Percentiles rank a stretch among this genome's conserved stretches.
Evolutionary conservation across 2,888 invertebrate genomes (phyloP).

Genomic region (Hyppa rectilinea): DNA sequence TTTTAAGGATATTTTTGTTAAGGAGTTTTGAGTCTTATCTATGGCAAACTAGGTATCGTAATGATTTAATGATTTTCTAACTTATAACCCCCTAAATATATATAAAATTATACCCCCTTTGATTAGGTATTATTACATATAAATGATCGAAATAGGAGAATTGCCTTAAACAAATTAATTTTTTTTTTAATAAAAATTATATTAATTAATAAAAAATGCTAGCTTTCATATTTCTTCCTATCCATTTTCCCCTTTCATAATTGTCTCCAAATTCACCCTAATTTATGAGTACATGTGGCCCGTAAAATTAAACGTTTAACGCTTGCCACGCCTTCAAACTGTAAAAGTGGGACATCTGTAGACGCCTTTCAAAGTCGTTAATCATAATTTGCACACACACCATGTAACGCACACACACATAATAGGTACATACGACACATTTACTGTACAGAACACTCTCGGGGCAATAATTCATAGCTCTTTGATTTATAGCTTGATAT

Average conservation of each 20-base stretch:
- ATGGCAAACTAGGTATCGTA: too few species aligned
- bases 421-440: background rate
- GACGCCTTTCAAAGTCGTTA: constrained; percentile 33
- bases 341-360: constrained; percentile 32
- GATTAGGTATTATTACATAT: too few species aligned
- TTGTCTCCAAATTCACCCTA: constrained; percentile 1
- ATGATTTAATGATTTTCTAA: background rate
- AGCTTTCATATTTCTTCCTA: background rate
- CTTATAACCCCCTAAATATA: too few species aligned
- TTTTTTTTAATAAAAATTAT: too few species aligned
- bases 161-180: too few species aligned
- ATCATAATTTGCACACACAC: constrained; percentile 52
- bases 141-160: background rate
- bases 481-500: constrained; percentile 55
- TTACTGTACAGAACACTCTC: constrained; percentile 16
- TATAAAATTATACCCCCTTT: background rate
- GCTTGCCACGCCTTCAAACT: constrained; percentile 1
- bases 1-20: background rate
- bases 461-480: constrained; percentile 47
- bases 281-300: constrained; percentile 15
- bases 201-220: too few species aligned
- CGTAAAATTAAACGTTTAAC: constrained; percentile 12
- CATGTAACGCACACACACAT: constrained; percentile 7
- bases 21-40: background rate
- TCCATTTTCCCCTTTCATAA: background rate